Percentiles rank a stretch among this genome's conserved stretches.
Conservation (phyloP, 2,797 vertebrate genomes). For the Smutsia temminckii region DNA sequence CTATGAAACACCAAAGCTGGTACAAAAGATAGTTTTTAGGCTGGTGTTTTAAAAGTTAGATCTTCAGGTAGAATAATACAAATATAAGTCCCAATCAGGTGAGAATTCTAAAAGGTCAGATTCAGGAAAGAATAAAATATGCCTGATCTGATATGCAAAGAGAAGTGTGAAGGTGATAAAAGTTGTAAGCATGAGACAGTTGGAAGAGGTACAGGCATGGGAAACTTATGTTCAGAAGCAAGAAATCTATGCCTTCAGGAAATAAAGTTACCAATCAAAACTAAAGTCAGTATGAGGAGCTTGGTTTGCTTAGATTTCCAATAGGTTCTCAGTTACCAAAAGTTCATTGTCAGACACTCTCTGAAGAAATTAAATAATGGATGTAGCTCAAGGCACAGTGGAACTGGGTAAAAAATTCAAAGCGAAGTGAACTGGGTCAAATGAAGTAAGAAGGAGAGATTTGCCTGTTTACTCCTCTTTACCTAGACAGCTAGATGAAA, state of each 20-base stretch:
- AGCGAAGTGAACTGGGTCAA: neutral
- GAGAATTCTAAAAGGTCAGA: neutral
- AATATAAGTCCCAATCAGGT: neutral
- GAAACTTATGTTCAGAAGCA: neutral
- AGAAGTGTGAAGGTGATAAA: neutral
- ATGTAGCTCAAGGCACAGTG: neutral
- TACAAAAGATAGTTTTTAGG: neutral
- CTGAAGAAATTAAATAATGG: neutral
- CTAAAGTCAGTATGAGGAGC: neutral
- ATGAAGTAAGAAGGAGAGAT: neutral
- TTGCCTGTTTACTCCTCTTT: neutral
- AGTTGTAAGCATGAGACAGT: neutral
- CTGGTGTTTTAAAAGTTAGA: neutral
- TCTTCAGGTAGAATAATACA: neutral
- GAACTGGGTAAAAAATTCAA: neutral
- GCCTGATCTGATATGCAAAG: neutral
- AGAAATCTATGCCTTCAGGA: neutral
- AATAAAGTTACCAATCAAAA: neutral
- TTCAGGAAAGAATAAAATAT: neutral
- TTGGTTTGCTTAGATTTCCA: neutral
- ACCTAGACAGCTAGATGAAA: neutral
- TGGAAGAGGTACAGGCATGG: neutral
- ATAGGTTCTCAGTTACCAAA: neutral
- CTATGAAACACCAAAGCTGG: neutral
- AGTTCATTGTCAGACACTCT: neutral